Evolutionary conservation across 2,888 invertebrate genomes (phyloP), one percentile per base, ranked within the genome.

Genomic region (Ctena decussata): DNA sequence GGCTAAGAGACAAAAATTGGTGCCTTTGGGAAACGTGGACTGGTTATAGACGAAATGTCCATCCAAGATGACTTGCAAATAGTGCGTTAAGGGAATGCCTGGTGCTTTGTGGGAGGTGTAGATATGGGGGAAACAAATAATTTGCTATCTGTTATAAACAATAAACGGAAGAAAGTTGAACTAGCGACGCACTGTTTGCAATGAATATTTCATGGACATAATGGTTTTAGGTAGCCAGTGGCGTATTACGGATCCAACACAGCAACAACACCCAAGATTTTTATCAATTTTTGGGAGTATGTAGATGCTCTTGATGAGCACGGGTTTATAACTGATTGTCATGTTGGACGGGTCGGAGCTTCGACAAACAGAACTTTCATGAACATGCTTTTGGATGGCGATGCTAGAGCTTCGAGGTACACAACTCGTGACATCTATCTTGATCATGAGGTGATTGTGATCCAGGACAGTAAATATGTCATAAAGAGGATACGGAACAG

Each of bases 171-270:
- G 24, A 75, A 75, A 21, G 39, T 57, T n/a, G 30, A 57, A 35
- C 53, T n/a, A n/a, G n/a, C n/a, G n/a, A n/a, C n/a, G n/a, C n/a
- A n/a, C n/a, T n/a, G n/a, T n/a, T n/a, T n/a, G 12, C 53, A 75
- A 39, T 75, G 35, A 15, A 35, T 75, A 3, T 75, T 75, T 32
- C 75, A 75, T 24, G 75, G 75, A 39, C 53, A 35, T n/a, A 49
- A 49, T 44, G 76, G 76, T 60, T 80, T 75, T 27, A 49, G 83
- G 30, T 83, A 74, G 83, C 83, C 83, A 41, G 79, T 83, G 15
- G 75, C 60, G 6, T 83, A 83, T 75, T 83, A 72, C 60, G 83
- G 70, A 6, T 65, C 77, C 1, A 37, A 65, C 32, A 49, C 77
- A 27, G 73, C 46, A 5, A 57, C 73, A 11, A 69, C 79, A 37